Conservation (phyloP, 2,797 vertebrate species). For the Zalophus californianus region DNA sequence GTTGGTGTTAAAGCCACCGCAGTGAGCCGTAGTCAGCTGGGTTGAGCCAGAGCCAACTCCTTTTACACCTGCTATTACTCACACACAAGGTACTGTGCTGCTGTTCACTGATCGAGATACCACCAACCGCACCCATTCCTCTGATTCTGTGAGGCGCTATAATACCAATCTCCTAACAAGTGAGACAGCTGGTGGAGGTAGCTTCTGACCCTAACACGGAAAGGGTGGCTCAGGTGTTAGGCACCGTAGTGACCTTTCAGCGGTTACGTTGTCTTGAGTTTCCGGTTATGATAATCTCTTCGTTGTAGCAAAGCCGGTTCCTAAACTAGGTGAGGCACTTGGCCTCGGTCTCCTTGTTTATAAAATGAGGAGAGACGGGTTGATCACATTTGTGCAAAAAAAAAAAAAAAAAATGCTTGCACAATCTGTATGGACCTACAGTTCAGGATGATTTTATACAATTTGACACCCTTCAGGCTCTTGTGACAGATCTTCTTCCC, state of each 20-base stretch:
- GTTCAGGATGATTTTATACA: not conserved
- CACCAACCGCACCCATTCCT: constrained; percentile 56
- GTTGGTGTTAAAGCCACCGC: constrained; percentile 71
- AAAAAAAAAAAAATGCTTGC: not conserved
- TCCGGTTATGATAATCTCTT: not conserved
- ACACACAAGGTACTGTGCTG: constrained; percentile 25
- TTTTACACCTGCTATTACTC: constrained; percentile 35
- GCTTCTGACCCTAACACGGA: not conserved
- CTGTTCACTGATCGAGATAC: constrained; percentile 47
- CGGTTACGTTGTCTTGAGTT: not conserved
- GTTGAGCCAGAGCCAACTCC: not conserved
- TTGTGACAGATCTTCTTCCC: not conserved
- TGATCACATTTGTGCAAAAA: not conserved
- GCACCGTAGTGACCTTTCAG: fast-evolving
- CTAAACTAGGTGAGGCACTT: not conserved
- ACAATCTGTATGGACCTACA: not conserved
- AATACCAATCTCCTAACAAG: not conserved
- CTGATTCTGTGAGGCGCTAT: not conserved
- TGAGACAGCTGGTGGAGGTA: not conserved
- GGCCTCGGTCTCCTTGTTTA: not conserved
- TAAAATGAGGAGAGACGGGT: not conserved
- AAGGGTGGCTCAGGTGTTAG: not conserved
- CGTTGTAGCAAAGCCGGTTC: not conserved
- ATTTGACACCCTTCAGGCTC: too few relatives aligned
- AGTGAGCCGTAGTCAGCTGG: constrained; percentile 6